Evolutionary conservation across 2,797 vertebrate species (phyloP).

Genomic region (Falco columbarius): DNA sequence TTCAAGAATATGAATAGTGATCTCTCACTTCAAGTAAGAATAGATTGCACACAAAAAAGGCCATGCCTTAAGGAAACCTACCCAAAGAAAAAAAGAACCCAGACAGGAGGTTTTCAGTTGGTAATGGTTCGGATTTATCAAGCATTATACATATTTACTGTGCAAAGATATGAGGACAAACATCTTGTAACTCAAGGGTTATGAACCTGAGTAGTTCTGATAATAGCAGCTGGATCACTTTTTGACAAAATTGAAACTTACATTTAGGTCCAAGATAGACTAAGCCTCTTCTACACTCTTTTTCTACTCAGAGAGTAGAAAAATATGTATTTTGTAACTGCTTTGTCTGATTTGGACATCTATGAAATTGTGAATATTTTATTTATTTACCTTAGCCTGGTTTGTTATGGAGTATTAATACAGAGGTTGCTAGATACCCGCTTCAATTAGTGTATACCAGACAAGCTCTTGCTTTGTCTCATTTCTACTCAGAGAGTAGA

Average conservation of each 20-base stretch:
- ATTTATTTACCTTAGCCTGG: too few species aligned
- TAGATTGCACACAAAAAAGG: neutral
- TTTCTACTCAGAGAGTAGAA: neutral
- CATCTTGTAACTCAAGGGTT: neutral
- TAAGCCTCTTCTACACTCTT: neutral
- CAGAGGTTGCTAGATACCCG: too few species aligned
- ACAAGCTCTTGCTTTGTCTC: too few species aligned
- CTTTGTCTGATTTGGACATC: too few species aligned
- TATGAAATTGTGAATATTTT: too few species aligned
- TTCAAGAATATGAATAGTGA: neutral
- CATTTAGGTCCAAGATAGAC: neutral
- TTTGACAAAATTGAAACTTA: neutral
- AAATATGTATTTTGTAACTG: too few species aligned
- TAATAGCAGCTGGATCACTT: neutral
- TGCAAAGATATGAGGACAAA: neutral
- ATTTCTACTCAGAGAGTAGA: neutral
- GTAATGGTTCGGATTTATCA: neutral
- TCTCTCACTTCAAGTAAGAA: neutral
- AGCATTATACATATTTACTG: neutral
- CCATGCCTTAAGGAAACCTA: neutral
- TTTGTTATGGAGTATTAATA: too few species aligned
- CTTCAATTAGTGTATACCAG: too few species aligned
- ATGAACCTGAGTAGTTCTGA: neutral
- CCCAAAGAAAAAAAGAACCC: neutral
- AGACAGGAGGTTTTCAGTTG: neutral